Evolutionary conservation across 1,140 invertebrate genomes (phyloP).

Genomic region (Lordiphosa collinella): DNA sequence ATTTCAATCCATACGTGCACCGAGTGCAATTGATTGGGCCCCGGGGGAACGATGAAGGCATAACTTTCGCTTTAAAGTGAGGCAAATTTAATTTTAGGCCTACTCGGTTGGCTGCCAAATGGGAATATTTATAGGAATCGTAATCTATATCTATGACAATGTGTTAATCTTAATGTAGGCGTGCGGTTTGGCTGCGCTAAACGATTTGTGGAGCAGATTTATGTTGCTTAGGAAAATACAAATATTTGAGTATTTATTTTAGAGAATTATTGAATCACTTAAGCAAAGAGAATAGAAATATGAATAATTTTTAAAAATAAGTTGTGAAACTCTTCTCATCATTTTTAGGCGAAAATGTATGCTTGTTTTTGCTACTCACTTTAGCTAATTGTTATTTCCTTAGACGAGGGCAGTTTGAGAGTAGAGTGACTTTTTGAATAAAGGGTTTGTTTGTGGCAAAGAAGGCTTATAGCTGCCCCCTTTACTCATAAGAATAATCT

Average conservation of each 20-base stretch:
- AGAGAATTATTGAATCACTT: conserved; percentile 59
- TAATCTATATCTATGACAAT: conserved; percentile 27
- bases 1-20: conserved; percentile 38
- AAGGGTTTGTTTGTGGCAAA: too few relatives aligned
- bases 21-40: conserved; percentile 48
- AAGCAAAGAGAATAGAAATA: conserved; percentile 38
- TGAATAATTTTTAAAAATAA: conserved; percentile 43
- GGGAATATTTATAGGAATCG: background rate
- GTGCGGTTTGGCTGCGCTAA: conserved; percentile 35
- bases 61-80: conserved; percentile 1
- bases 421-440: too few relatives aligned
- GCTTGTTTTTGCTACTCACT: background rate
- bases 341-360: conserved; percentile 18
- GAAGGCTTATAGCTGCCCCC: background rate
- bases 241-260: conserved; percentile 21
- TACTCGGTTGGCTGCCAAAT: background rate
- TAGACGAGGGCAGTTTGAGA: too few relatives aligned
- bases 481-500: background rate
- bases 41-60: background rate
- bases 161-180: conserved; percentile 58
- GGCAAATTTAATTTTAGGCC: conserved; percentile 49
- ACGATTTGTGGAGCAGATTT: conserved; percentile 43
- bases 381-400: too few relatives aligned
- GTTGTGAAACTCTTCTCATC: background rate
- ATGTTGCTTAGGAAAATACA: conserved; percentile 21